Base-by-base conservation (phyloP, 2,797 vertebrate species). In the Poecilia velifera region DNA sequence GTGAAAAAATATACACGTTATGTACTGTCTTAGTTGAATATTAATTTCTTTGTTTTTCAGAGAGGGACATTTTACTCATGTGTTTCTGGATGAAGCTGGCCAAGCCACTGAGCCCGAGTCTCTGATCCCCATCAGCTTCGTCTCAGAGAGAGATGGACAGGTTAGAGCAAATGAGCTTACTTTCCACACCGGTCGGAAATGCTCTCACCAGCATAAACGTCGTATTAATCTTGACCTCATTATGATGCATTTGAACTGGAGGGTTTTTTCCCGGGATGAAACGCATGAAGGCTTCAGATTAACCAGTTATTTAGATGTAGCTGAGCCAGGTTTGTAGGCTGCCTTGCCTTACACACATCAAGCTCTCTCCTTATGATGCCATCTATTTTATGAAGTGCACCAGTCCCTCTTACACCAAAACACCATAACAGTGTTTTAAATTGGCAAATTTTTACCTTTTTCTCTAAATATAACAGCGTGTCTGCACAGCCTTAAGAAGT, bases 81-180 rank as follows among this genome's bases (percentile, higher is more conserved):
- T 97, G 36, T 98, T 99, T 91, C 92, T 99, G 93, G 98, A 99
- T 84, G 98, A 99, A 88, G 97, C 98, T 0, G 98, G 98, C 9
- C 98, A 99, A 93, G 98, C 98, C 47, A 99, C 94, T 53, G 98
- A 99, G 88, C 98, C 98, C 0, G 98, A 99, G 88, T 95, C 96
- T 84, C 93, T 99, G 49, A 99, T 99, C 78, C 97, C 98, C 5
- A 74, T 99, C 73, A 96, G 97, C 10, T 82, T 98, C 68, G 66
- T 98, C 43, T 99, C 97, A 0, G 97, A 98, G 85, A 82, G 77
- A 77, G 95, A 93, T 12, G 97, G 98, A 77, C 98, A 99, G 97
- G 98, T 99, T 79, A 46, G 89, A 75, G 73, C 31, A 41, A n/a
- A 47, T 25, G 31, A 25, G 18, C 5, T 8, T 12, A 45, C 7